phyloP scores from a whole-genome alignment of 1,140 invertebrate species.

The Apis cerana region DNA sequence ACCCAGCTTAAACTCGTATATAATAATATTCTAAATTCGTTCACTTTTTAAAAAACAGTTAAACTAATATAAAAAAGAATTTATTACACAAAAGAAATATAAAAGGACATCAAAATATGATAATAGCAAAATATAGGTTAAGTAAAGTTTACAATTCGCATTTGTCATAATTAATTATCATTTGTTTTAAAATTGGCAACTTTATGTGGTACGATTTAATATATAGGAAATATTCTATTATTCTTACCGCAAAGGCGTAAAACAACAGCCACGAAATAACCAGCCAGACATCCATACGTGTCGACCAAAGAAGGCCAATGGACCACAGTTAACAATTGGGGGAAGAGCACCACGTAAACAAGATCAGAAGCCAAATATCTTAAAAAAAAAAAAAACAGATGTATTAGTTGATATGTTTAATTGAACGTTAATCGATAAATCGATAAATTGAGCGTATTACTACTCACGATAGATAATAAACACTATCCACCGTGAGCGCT shows the following conservation, averaged over 20 bases:
- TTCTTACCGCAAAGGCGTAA: constrained; percentile 84
- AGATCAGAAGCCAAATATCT: constrained; percentile 89
- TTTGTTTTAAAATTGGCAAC: no score
- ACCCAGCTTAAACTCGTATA: no score
- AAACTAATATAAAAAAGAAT: no score
- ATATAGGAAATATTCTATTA: background rate
- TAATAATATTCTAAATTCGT: no score
- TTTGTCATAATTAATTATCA: no score
- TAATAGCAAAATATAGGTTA: no score
- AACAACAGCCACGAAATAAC: constrained; percentile 85
- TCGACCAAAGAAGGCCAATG: constrained; percentile 87
- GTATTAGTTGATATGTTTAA: constrained; percentile 2
- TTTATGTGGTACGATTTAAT: no score
- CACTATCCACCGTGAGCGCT: constrained; percentile 88
- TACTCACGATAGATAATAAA: constrained; percentile 90
- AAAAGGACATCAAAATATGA: no score
- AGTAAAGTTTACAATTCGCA: no score
- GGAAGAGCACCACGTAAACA: constrained; percentile 91
- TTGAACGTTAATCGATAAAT: background rate
- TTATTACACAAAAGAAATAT: no score
- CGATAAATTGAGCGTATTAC: constrained; percentile 36
- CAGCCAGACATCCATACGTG: constrained; percentile 89
- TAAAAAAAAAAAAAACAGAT: background rate
- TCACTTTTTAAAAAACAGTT: no score
- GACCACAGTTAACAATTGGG: constrained; percentile 90